Percentiles rank a stretch among this genome's conserved stretches.
Evolutionary conservation across 2,888 invertebrate genomes (phyloP).

Genomic region (Choreutis nemorana): DNA sequence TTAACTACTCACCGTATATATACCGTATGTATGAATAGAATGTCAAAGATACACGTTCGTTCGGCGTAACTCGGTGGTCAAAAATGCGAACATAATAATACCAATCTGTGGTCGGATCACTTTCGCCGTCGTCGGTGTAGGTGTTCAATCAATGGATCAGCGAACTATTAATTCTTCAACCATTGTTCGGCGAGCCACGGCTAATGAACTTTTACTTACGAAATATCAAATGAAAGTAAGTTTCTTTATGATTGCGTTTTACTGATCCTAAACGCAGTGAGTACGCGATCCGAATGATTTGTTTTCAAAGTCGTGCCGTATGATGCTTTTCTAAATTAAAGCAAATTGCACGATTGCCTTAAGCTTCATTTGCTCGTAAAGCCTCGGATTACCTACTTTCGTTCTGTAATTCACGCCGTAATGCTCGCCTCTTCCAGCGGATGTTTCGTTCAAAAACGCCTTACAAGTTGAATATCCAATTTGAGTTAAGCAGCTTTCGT

Average conservation of each 20-base stretch:
- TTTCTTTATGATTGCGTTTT: constrained; percentile 32
- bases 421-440: too few relatives aligned
- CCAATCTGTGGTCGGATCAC: constrained; percentile 28
- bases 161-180: constrained; percentile 23
- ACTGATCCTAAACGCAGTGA: constrained; percentile 24
- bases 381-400: not conserved
- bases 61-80: constrained; percentile 32
- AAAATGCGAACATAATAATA: constrained; percentile 33
- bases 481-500: constrained; percentile 23
- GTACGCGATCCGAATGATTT: constrained; percentile 13
- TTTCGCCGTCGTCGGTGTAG: constrained; percentile 35
- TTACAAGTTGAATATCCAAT: constrained; percentile 10
- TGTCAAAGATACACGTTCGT: too few relatives aligned
- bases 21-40: too few relatives aligned
- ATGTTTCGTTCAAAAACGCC: too few relatives aligned
- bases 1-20: too few relatives aligned
- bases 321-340: not conserved
- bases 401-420: too few relatives aligned
- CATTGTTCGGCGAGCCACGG: constrained; percentile 34
- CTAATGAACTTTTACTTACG: constrained; percentile 46
- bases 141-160: constrained; percentile 35
- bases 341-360: not conserved
- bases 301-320: constrained; percentile 3
- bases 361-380: not conserved
- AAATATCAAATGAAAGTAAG: constrained; percentile 35